phyloP scores from a whole-genome alignment of 2,113 vertebrate genomes.

The Podarcis muralis region DNA sequence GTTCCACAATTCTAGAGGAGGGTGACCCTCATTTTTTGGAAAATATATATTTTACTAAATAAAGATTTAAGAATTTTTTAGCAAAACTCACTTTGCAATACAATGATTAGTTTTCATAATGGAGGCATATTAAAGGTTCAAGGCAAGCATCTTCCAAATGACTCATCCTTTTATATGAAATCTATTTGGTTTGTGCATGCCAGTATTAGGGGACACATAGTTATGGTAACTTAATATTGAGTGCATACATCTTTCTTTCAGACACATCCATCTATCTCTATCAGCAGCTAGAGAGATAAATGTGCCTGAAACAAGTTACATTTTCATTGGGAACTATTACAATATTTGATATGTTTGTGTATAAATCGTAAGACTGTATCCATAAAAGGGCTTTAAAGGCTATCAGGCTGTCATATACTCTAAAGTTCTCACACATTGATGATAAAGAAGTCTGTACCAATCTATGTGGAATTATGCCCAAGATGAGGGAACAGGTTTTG shows the following conservation, averaged over 20 bases:
- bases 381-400: constrained; percentile 28
- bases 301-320: constrained; percentile 59
- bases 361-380: constrained; percentile 55
- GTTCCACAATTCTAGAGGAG: neutral
- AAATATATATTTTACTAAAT: neutral
- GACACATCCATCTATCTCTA: constrained; percentile 54
- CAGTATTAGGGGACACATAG: neutral
- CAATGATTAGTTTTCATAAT: neutral
- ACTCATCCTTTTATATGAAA: neutral
- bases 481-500: constrained; percentile 63
- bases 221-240: constrained; percentile 52
- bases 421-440: constrained; percentile 35
- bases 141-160: neutral
- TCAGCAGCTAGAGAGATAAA: constrained; percentile 60
- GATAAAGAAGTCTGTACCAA: constrained; percentile 43
- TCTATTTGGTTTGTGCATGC: neutral
- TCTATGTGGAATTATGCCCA: constrained; percentile 60
- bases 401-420: constrained; percentile 33
- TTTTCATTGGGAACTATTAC: constrained; percentile 63
- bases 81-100: neutral
- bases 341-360: constrained; percentile 56
- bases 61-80: neutral
- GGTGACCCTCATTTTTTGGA: neutral
- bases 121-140: neutral
- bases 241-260: constrained; percentile 51